These are phyloP conservation scores for Drosophila subobscura DNA, from an alignment of 1,140 invertebrate species.

Conservation along the genomic window DNA sequence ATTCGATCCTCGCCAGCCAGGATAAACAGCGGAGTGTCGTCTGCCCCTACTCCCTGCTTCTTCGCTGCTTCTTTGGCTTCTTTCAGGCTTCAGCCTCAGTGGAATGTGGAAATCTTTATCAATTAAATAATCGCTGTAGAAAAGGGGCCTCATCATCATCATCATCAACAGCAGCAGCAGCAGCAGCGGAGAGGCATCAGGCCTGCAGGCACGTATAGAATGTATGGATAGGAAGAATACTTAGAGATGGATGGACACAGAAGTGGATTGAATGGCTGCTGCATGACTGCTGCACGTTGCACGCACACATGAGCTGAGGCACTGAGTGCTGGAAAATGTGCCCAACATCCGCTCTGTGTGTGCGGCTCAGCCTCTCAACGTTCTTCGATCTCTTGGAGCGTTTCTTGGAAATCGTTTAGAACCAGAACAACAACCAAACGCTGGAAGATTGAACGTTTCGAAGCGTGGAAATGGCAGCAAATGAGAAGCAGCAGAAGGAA, in stretches of 20 bases:
- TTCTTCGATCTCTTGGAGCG: conserved; percentile 52
- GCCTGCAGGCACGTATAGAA: conserved; percentile 21
- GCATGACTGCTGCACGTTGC: conserved; percentile 4
- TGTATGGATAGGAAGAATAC: too few relatives aligned
- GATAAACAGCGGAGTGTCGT: conserved; percentile 53
- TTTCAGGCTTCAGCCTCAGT: conserved; percentile 25
- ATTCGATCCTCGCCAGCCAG: conserved; percentile 68
- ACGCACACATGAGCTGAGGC: conserved; percentile 42
- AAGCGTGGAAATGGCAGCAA: conserved; percentile 68
- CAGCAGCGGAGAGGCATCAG: conserved; percentile 25
- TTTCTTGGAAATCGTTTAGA: conserved; percentile 79
- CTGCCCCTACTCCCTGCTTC: conserved; percentile 9
- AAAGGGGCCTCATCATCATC: conserved; percentile 27
- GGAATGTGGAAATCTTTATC: conserved; percentile 80
- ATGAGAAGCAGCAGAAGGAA: conserved; percentile 45
- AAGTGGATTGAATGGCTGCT: conserved; percentile 21
- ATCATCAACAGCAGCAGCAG: conserved; percentile 24
- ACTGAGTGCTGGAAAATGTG: conserved; percentile 62
- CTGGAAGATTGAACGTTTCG: conserved; percentile 64
- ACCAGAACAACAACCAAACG: conserved; percentile 53
- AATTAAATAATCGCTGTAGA: conserved; percentile 71
- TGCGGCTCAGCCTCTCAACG: conserved; percentile 19
- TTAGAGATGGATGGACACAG: conserved; percentile 19
- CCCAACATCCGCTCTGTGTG: conserved; percentile 63
- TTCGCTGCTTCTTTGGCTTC: conserved; percentile 61